Percentiles rank a stretch among this genome's conserved stretches.
phyloP scores from a whole-genome alignment of 2,113 vertebrate genomes.

The Leucoraja erinaceus region DNA sequence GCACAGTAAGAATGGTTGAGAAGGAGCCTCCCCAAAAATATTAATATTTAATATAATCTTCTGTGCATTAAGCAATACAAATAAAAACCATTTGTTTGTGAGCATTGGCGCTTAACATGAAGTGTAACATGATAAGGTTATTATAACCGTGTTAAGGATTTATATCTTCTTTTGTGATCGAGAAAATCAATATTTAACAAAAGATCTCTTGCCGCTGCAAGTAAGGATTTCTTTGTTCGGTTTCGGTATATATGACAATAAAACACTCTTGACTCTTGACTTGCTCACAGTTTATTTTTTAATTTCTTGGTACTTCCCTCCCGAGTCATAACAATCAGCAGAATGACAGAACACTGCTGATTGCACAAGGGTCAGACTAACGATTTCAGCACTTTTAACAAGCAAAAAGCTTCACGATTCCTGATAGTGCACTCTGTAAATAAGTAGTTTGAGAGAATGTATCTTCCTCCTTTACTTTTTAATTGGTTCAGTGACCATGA shows the following conservation, averaged over 20 bases:
- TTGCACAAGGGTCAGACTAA: slow-evolving; percentile 24
- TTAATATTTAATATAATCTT: neutral
- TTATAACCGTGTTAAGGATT: neutral
- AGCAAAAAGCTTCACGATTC: slow-evolving; percentile 7
- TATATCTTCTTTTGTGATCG: neutral
- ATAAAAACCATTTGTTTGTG: neutral
- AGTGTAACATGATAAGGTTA: neutral
- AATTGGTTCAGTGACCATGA: neutral
- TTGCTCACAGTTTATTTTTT: neutral
- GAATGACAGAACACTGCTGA: slow-evolving; percentile 30
- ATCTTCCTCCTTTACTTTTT: neutral
- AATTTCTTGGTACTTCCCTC: neutral
- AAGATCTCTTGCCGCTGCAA: too few species aligned
- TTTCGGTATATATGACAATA: too few species aligned
- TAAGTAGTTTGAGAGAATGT: neutral
- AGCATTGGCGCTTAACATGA: too few species aligned
- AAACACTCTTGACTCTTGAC: too few species aligned
- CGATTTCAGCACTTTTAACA: slow-evolving; percentile 9
- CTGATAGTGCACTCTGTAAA: neutral
- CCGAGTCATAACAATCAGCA: slow-evolving; percentile 9
- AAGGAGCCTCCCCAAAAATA: neutral
- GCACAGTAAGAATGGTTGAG: neutral
- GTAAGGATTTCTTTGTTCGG: too few species aligned
- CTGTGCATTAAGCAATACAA: neutral
- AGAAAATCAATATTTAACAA: neutral